Conservation (phyloP, 2,797 vertebrate genomes). For the Lagodon rhomboides region DNA sequence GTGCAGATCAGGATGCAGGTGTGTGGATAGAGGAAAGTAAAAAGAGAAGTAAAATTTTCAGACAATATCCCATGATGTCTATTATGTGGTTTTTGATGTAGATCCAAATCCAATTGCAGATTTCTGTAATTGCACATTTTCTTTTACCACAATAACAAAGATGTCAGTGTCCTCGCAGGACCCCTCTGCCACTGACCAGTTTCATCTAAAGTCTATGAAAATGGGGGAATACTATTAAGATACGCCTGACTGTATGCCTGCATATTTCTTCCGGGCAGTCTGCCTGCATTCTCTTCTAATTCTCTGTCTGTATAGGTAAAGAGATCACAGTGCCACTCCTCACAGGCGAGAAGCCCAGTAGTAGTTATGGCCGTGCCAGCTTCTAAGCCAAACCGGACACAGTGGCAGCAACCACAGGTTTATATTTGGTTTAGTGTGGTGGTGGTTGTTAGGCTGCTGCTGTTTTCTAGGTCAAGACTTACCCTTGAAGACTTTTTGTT, state of each 20-base stretch:
- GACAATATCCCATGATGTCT: neutral
- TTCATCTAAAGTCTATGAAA: neutral
- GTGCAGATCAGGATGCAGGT: neutral
- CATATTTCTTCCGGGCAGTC: neutral
- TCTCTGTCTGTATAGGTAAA: slow-evolving; percentile 13
- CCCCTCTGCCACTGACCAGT: neutral
- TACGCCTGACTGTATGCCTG: neutral
- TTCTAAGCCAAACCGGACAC: slow-evolving; percentile 37
- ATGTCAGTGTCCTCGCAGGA: neutral
- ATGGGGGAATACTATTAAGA: neutral
- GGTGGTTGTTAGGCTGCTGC: slow-evolving; percentile 17
- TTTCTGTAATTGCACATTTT: neutral
- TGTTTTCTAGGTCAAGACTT: slow-evolving; percentile 2
- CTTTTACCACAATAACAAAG: neutral
- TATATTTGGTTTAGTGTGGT: slow-evolving; percentile 65
- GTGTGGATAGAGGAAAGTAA: neutral
- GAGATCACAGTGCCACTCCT: slow-evolving; percentile 41
- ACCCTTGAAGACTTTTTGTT: neutral
- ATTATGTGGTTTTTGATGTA: neutral
- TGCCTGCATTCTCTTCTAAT: slow-evolving; percentile 9
- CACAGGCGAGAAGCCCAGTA: slow-evolving; percentile 20
- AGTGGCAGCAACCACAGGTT: slow-evolving; percentile 45
- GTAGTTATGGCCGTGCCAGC: slow-evolving; percentile 30
- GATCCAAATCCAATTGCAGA: neutral
- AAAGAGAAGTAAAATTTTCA: neutral